These are phyloP conservation scores for Tapirus indicus DNA, from an alignment of 2,797 vertebrate genomes.

Conservation along the genomic window DNA sequence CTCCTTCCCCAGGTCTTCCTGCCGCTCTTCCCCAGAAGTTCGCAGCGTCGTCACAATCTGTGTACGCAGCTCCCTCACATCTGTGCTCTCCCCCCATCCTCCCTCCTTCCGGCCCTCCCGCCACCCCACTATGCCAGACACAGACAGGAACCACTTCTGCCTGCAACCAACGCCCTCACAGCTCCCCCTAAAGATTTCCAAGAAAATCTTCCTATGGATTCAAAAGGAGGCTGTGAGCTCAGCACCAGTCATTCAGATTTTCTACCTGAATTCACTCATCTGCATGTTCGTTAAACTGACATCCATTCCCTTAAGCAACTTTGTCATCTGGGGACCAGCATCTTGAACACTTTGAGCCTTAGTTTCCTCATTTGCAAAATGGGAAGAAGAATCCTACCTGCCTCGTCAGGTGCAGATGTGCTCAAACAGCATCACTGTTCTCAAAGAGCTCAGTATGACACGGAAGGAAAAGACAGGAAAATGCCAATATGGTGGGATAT, in stretches of 20 bases:
- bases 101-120: not conserved
- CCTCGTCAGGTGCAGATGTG: not conserved
- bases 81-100: not conserved
- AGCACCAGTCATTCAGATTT: not conserved
- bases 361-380: not conserved
- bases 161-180: not conserved
- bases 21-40: not conserved
- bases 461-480: not conserved
- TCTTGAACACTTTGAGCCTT: not conserved
- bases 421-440: not conserved
- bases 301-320: not conserved
- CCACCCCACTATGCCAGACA: not conserved
- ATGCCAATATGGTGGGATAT: not conserved
- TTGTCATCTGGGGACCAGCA: not conserved
- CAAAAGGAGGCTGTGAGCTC: not conserved
- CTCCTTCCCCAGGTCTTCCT: not conserved
- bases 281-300: not conserved
- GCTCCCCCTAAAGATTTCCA: slow-evolving; percentile 46
- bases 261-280: not conserved
- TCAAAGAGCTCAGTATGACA: not conserved
- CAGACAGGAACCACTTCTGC: not conserved
- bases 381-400: no score
- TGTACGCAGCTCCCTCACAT: not conserved
- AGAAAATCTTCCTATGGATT: slow-evolving; percentile 4
- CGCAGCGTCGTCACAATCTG: not conserved